Base-by-base conservation (phyloP, 2,113 vertebrate species). In the Podarcis raffonei region DNA sequence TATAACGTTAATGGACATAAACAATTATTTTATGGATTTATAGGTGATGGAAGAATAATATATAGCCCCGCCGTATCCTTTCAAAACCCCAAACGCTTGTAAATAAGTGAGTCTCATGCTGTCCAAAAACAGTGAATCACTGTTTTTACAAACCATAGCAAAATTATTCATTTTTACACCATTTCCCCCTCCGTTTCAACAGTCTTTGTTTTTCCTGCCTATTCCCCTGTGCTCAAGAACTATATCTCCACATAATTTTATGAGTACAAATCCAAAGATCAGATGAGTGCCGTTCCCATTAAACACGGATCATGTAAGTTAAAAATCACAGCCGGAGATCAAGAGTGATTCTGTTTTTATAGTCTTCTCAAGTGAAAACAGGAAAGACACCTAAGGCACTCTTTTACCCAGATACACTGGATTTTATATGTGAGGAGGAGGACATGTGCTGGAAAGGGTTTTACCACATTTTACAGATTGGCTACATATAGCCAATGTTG, bases 331-430 rank as follows among this genome's bases (percentile, higher is more conserved):
- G 71, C 78, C 91, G 79, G 87, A 88, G 92, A 94, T 94, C 91
- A 95, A 91, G 89, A 93, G 91, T 94, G 83, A 72, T 86, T 95
- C 92, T 65, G 66, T 87, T 94, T 91, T 94, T 94, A 94, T 92
- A 88, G 90, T 85, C 66, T 87, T 87, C 94, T 92, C 76, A 89
- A 65, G 18, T 78, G 22, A 83, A 94, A 94, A 90, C 66, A 89
- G 85, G 92, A 94, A 95, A 94, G 23, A 59, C 30, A n/a, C 88
- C 6, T 69, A 76, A 91, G 71, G 86, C 90, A 87, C 13, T 78
- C 72, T 35, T 76, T 48, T 68, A 85, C 57, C 88, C 62, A 6
- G 25, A 5, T n/a, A 53, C 22, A 81, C 57, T 81, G 13, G 27
- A 78, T 25, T 66, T 65, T 23, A 80, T 15, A 53, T 32, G 59